phyloP scores from a whole-genome alignment of 1,140 invertebrate species.

The Eurosta solidaginis region DNA sequence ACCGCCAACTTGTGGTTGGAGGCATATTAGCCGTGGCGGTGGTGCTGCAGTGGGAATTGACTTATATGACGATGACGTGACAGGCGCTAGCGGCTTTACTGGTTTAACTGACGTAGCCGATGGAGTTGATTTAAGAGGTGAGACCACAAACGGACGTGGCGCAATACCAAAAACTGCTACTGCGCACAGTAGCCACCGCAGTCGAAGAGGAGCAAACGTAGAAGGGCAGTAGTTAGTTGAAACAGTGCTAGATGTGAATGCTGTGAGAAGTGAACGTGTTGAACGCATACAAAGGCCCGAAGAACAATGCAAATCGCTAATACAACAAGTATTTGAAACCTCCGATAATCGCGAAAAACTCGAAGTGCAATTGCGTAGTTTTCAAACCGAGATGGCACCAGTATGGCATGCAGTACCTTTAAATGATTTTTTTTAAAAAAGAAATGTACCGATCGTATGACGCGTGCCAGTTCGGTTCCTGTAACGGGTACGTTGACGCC shows the following conservation, averaged over 20 bases:
- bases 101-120: background rate
- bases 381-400: conserved; percentile 52
- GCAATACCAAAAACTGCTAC: conserved; percentile 37
- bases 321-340: conserved; percentile 66
- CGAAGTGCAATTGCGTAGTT: conserved; percentile 51
- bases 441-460: conserved; percentile 56
- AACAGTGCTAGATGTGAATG: conserved; percentile 30
- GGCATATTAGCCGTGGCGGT: background rate
- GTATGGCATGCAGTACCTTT: conserved; percentile 49
- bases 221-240: background rate
- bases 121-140: background rate
- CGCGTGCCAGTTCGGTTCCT: conserved; percentile 63
- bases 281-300: conserved; percentile 67
- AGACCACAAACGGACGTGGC: background rate
- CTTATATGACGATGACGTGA: conserved; percentile 32
- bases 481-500: conserved; percentile 58
- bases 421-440: conserved; percentile 57
- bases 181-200: conserved; percentile 42
- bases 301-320: conserved; percentile 69
- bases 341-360: conserved; percentile 53
- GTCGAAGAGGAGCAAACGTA: background rate
- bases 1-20: conserved; percentile 54
- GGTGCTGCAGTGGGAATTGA: background rate
- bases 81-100: background rate
- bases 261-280: conserved; percentile 52